These are phyloP conservation scores for Typhlichthys subterraneus DNA, from an alignment of 2,797 vertebrate species.

Conservation along the genomic window DNA sequence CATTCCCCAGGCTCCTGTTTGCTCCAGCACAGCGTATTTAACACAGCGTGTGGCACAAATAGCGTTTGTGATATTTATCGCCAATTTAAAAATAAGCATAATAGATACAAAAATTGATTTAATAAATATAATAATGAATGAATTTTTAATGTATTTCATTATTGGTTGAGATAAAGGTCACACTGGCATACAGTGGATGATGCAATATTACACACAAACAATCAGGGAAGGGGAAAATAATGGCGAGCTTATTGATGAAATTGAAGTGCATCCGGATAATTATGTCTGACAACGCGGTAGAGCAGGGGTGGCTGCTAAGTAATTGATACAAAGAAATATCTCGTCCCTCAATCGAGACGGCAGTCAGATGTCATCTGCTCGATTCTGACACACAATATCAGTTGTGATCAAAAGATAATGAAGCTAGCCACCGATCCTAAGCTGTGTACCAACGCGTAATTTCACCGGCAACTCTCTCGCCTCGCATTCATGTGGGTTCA, in stretches of 20 bases:
- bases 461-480: conserved; percentile 51
- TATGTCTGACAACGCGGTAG: conserved; percentile 62
- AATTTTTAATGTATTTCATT: conserved; percentile 19
- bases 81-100: conserved; percentile 19
- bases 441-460: conserved; percentile 65
- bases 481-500: conserved; percentile 60
- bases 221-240: conserved; percentile 29
- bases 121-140: conserved; percentile 1
- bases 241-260: conserved; percentile 51
- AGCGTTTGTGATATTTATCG: conserved; percentile 28
- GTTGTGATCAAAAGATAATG: conserved; percentile 72
- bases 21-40: conserved; percentile 16
- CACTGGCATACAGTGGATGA: conserved; percentile 20
- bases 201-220: conserved; percentile 26
- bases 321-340: conserved; percentile 54
- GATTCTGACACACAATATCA: conserved; percentile 63
- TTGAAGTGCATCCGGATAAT: conserved; percentile 63
- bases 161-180: conserved; percentile 29
- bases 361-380: conserved; percentile 70
- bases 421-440: conserved; percentile 59
- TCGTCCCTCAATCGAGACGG: conserved; percentile 56
- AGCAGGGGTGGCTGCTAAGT: conserved; percentile 38
- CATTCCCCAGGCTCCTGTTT: conserved; percentile 24
- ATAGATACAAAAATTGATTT: too few relatives aligned
- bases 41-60: conserved; percentile 51